Evolutionary conservation across 2,113 vertebrate species (phyloP).

Genomic region (Halichoeres trimaculatus): DNA sequence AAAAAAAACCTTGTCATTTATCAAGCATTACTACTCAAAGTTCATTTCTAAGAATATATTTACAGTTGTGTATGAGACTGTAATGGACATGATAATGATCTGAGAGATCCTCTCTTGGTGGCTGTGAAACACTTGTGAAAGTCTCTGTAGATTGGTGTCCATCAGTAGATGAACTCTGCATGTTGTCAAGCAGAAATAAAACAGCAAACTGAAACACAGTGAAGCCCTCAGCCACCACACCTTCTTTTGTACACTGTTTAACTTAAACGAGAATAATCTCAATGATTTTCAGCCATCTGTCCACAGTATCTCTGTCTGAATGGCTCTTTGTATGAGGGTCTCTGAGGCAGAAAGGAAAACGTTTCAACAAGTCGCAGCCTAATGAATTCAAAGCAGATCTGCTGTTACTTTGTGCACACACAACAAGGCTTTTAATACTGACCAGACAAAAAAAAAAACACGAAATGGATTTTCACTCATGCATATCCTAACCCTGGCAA

Average conservation of each 20-base stretch:
- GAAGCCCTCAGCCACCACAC: constrained; percentile 39
- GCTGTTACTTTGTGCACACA: neutral
- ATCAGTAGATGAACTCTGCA: neutral
- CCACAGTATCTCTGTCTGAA: constrained; percentile 11
- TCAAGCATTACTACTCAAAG: constrained; percentile 5
- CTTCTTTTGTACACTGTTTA: constrained; percentile 47
- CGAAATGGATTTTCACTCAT: neutral
- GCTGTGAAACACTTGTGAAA: neutral
- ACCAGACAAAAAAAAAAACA: constrained; percentile 9
- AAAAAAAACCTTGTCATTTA: too few relatives aligned
- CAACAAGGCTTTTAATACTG: neutral
- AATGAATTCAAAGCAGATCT: constrained; percentile 8
- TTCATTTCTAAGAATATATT: constrained; percentile 15
- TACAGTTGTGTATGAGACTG: constrained; percentile 39
- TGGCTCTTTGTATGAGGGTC: constrained; percentile 27
- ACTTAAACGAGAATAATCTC: constrained; percentile 26
- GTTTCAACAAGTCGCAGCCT: constrained; percentile 1
- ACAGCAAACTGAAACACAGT: constrained; percentile 13
- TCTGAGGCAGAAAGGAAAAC: constrained; percentile 34
- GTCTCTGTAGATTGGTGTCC: neutral
- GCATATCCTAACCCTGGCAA: neutral
- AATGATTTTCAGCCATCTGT: constrained; percentile 20
- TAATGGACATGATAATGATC: constrained; percentile 34
- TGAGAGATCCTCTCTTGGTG: constrained; percentile 2
- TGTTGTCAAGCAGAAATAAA: constrained; percentile 33